Conservation (phyloP, 2,797 vertebrate species). For the Gobio occitaniae region DNA sequence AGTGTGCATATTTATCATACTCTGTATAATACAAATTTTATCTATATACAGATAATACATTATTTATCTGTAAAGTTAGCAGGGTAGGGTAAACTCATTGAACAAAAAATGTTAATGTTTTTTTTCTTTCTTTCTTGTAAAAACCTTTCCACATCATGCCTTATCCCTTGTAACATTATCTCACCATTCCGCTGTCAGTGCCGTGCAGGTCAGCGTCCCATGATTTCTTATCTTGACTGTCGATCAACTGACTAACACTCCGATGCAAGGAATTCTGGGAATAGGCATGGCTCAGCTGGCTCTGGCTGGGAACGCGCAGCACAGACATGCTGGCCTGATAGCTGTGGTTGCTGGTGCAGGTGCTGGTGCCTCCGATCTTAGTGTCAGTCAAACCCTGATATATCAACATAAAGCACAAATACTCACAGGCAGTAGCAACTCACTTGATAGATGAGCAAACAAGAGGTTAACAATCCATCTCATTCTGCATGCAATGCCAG, state of each 20-base stretch:
- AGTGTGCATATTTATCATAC: neutral
- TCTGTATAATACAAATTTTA: neutral
- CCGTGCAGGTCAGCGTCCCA: constrained; percentile 85
- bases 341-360: constrained; percentile 72
- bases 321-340: constrained; percentile 71
- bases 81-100: too few species aligned
- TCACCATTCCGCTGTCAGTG: constrained; percentile 84
- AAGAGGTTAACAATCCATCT: neutral
- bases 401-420: neutral
- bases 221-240: constrained; percentile 83
- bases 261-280: constrained; percentile 86
- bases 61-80: neutral
- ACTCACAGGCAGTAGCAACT: constrained; percentile 7
- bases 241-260: constrained; percentile 90
- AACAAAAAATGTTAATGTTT: too few species aligned
- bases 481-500: constrained; percentile 12
- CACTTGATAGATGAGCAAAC: neutral
- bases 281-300: constrained; percentile 77
- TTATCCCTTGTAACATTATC: constrained; percentile 31
- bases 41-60: neutral
- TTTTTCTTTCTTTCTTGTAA: neutral
- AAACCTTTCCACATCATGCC: neutral
- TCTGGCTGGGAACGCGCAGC: constrained; percentile 79
- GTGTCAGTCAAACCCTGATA: constrained; percentile 86
- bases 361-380: constrained; percentile 81